Percentiles rank a stretch among this genome's conserved stretches.
Evolutionary conservation across 2,797 vertebrate species (phyloP).

Genomic region (Oreochromis grahami): DNA sequence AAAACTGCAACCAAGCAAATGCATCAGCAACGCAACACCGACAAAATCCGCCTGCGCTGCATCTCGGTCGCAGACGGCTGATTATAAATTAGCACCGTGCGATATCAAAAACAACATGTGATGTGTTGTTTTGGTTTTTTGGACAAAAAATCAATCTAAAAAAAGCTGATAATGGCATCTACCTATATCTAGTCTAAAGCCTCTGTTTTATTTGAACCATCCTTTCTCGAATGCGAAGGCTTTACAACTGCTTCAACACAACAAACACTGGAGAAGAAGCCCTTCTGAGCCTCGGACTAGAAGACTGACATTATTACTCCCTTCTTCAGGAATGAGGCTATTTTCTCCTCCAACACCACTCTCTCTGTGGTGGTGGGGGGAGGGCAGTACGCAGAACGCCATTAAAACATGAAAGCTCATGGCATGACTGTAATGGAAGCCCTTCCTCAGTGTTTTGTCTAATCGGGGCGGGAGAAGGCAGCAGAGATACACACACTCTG

Average conservation of each 20-base stretch:
- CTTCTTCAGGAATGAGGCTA: not conserved
- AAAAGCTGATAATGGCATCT: not conserved
- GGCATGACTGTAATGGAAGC: not conserved
- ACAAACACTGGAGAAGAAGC: not conserved
- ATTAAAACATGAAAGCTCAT: not conserved
- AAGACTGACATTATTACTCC: not conserved
- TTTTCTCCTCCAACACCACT: not conserved
- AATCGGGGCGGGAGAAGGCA: not conserved
- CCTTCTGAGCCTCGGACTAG: not conserved
- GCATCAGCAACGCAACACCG: not conserved
- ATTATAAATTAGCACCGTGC: not conserved
- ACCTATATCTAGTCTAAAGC: not conserved
- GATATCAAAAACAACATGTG: not conserved
- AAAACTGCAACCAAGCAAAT: not conserved
- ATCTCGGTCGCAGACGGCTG: fast-evolving
- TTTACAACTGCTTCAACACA: not conserved
- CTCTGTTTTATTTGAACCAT: not conserved
- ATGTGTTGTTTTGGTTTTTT: not conserved
- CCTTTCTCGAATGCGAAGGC: not conserved
- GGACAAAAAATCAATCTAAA: not conserved
- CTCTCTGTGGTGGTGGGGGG: not conserved
- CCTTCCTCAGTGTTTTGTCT: not conserved
- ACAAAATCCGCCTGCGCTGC: not conserved
- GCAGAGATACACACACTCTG: not conserved
- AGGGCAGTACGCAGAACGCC: not conserved